A percentile compares a stretch with the other conserved stretches of the same genome.
These are phyloP conservation scores for Pangasius sanitwongsei DNA, from an alignment of 2,797 vertebrate species.

Conservation along the genomic window DNA sequence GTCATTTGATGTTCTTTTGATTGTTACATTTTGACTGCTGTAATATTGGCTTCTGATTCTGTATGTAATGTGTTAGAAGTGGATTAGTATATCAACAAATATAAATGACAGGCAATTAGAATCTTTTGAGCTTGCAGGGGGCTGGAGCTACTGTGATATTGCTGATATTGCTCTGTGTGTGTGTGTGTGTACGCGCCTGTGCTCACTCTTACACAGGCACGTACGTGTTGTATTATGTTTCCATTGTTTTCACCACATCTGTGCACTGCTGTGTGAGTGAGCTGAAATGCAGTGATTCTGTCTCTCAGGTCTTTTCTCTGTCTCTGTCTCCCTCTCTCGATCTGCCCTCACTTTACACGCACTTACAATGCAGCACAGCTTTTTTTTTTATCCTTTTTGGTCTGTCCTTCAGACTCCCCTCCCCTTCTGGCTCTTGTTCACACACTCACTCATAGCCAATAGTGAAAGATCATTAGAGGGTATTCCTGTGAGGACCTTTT, in stretches of 20 bases:
- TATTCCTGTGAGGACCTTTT: constrained; percentile 64
- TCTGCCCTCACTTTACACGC: constrained; percentile 34
- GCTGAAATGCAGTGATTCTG: constrained; percentile 76
- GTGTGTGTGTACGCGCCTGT: constrained; percentile 39
- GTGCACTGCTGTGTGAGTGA: constrained; percentile 74
- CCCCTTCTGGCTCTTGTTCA: constrained; percentile 45
- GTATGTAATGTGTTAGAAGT: background rate
- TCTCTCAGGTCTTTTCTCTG: constrained; percentile 65
- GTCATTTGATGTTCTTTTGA: background rate
- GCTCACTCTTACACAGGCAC: background rate
- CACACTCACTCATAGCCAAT: constrained; percentile 43
- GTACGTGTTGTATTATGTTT: constrained; percentile 54
- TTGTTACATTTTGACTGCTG: background rate
- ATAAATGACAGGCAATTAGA: background rate
- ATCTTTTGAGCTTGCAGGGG: constrained; percentile 25
- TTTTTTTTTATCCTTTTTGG: constrained; percentile 2
- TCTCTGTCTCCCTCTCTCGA: constrained; percentile 43
- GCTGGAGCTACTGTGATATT: background rate
- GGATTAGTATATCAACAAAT: background rate
- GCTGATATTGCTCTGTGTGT: background rate
- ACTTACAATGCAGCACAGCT: constrained; percentile 38
- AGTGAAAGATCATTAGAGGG: constrained; percentile 62
- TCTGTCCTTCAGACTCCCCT: constrained; percentile 23
- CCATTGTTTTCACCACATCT: constrained; percentile 65
- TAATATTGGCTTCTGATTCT: background rate